Evolutionary conservation across 2,888 invertebrate genomes (phyloP), one percentile per base, ranked within the genome.

Genomic region (Latrodectus elegans): DNA sequence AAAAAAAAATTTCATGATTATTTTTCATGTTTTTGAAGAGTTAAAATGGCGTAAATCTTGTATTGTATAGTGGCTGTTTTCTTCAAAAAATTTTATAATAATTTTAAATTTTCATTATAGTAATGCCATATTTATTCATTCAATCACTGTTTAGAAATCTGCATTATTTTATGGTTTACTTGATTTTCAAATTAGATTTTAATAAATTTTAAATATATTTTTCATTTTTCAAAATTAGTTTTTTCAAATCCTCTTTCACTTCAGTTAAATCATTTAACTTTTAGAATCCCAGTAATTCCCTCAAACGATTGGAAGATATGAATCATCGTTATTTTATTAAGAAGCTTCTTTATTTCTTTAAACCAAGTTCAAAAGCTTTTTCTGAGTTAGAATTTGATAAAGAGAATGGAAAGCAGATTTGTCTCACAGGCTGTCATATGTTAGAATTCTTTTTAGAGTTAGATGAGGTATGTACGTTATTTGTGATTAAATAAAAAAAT

Each of bases 311-410:
- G 22, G 95, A 95, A 89, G 96, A 96, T 91, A 94, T 94, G 1
- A 94, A 94, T 90, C 94, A 95, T 91, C 94, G 93, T 85, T 93
- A 94, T 88, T 96, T 96, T 91, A 92, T 96, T 3, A 95, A 95
- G 90, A 95, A 96, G 73, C 94, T 99, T 49, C 94, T 97, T 0
- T 95, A 95, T 91, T 98, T 96, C 92, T 96, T 95, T 91, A 96
- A 95, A 92, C 98, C 98, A 0, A 96, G 96, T 22, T 96, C 95
- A 90, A 96, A 96, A 92, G 94, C 95, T 90, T 98, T 96, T 92
- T 97, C 97, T 4, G 95, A 96, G 91, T 95, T 96, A 90, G 97
- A 98, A 91, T 92, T 96, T 79, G 94, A 94, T 89, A 94, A 92
- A 92, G 92, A 92, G 70, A 90, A 91, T 73, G 91, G 91, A 9